Evolutionary conservation across 2,888 invertebrate genomes (phyloP).

Genomic region (Ormia ochracea): DNA sequence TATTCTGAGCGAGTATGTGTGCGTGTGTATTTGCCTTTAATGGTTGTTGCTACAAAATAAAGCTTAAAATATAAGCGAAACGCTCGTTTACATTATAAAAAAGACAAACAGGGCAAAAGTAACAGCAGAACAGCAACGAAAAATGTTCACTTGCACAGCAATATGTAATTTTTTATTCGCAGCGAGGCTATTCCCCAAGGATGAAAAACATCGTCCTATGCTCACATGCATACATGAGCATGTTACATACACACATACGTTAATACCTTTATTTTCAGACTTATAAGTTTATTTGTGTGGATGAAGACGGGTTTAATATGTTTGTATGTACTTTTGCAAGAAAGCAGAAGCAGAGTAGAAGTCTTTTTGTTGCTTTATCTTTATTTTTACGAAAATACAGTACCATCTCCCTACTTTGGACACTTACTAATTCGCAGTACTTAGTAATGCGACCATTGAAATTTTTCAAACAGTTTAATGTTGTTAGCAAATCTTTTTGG

Average conservation of each 20-base stretch:
- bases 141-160: constrained; percentile 64
- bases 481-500: too few relatives aligned
- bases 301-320: too few relatives aligned
- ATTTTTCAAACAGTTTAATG: too few relatives aligned
- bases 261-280: constrained; percentile 12
- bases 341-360: too few relatives aligned
- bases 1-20: constrained; percentile 16
- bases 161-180: constrained; percentile 76
- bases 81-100: constrained; percentile 34
- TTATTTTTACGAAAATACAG: too few relatives aligned
- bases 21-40: neutral
- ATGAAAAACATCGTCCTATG: constrained; percentile 64
- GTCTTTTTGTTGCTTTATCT: too few relatives aligned
- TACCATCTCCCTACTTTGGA: too few relatives aligned
- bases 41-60: constrained; percentile 34
- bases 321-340: too few relatives aligned
- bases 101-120: constrained; percentile 29
- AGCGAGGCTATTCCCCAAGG: constrained; percentile 74
- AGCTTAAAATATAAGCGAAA: constrained; percentile 39
- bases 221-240: constrained; percentile 20
- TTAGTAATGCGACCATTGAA: too few relatives aligned
- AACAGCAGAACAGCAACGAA: constrained; percentile 26
- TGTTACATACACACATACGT: constrained; percentile 18
- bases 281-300: constrained; percentile 11
- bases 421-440: too few relatives aligned